Evolutionary conservation across 35 echinoderm and acorn worm species (phyloP), one percentile per base, ranked within the genome.

Genomic region (Strongylocentrotus purpuratus): DNA sequence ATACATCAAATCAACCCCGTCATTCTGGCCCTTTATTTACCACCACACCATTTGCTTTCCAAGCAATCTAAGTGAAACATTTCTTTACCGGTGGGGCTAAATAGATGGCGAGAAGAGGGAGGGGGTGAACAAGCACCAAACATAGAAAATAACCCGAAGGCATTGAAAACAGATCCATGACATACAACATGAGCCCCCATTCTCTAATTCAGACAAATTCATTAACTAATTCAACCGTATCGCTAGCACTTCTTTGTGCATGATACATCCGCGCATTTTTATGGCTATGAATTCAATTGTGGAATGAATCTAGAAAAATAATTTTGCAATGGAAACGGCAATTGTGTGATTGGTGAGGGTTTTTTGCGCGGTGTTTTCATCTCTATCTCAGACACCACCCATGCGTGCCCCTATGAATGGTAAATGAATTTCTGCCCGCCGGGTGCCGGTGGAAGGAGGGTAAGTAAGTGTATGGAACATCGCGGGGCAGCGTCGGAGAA

Each of bases 391-490:
- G 46, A 28, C 91, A 58, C 46, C 91, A 93, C 48, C 91, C 91
- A 93, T 48, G 91, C 91, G 46, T 93, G 48, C 45, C 46, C 13
- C 48, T 58, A 93, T 93, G 91, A 93, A 93, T 93, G 91, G 91
- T 93, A 93, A 93, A 58, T 93, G 91, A 93, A 93, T 93, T 93
- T 93, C 91, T 55, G 91, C 91, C 91, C 91, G 91, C 46, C 48
- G 91, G 91, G 91, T 58, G 9, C 91, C 48, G 18, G 48, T 47
- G 32, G 91, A 47, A 93, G 45, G 48, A 93, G 91, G 91, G 45
- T 12, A 48, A 45, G 89, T 35, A 31, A 93, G 31, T 93, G 91
- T 48, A 89, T 45, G 87, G 45, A 89, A 89, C 45, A 41, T 89
- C 87, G 45, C 33, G 12, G 45, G 87, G 45, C 33, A 89, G 87